Evolutionary conservation across 2,113 vertebrate species (phyloP), one percentile per base, ranked within the genome.

Genomic region (Macquaria ambigua): DNA sequence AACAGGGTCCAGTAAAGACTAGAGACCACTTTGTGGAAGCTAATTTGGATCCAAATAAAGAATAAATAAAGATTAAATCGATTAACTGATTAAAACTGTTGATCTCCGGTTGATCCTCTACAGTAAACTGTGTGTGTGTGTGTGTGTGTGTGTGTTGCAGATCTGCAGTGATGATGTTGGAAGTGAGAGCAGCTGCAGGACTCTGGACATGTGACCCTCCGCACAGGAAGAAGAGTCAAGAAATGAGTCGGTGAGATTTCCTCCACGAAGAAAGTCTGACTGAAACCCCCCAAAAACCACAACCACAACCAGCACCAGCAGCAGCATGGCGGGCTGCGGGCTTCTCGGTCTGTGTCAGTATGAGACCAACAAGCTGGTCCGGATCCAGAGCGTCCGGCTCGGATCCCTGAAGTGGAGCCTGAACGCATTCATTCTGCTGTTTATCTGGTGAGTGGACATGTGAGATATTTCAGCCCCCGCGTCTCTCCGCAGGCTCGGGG

Each of bases 361-460:
- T 1, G 79, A 93, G 5, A 95, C 96, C 12, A 85, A 16, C 3
- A 97, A 96, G 88, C 87, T 94, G 34, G 39, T 96, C 56, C 82
- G 78, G 28, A 92, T 96, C 81, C 88, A 92, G 61, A 96, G 91
- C 37, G 12, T 82, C 55, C 88, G 81, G 78, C 82, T 94, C 0
- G 95, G 95, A 0, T 92, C 83, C 0, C 23, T 96, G 31, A 96
- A 93, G 89, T 94, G 87, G 87, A 25, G 55, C 15, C 64, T 96
- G 59, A 94, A 93, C 61, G 61, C 9, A 21, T 18, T 52, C 11
- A 85, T 94, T 6, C 85, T 93, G 55, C 1, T 94, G 18, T 86
- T 90, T 15, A 87, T 96, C 85, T 93, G 95, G 95, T 97, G 91
- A 96, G 96, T 93, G 64, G 16, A n/a, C 64, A 1, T 1, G n/a